Percentiles rank a stretch among this genome's conserved stretches.
Conservation (phyloP, 2,113 vertebrate species). For the Mormyrus iriodes region DNA sequence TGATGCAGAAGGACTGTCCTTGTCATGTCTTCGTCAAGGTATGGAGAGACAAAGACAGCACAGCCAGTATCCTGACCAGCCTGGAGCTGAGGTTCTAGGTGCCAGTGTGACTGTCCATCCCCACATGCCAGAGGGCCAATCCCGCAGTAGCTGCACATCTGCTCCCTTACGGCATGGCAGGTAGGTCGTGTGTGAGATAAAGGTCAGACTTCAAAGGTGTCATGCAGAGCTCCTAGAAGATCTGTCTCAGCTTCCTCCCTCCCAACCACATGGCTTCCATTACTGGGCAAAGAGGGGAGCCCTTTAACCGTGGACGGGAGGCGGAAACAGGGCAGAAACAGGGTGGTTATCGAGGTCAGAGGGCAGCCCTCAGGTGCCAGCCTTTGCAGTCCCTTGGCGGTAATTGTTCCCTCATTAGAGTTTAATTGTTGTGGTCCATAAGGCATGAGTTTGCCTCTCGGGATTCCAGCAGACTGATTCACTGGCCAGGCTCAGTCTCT, state of each 20-base stretch:
- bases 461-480: not conserved
- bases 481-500: not conserved
- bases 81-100: not conserved
- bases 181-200: not conserved
- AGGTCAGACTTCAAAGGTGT: constrained; percentile 1
- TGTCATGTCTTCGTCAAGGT: not conserved
- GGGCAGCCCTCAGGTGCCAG: constrained; percentile 49
- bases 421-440: constrained; percentile 9
- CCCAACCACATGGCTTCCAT: constrained; percentile 27
- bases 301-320: not conserved
- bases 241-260: not conserved
- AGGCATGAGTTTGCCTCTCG: not conserved
- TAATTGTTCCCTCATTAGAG: constrained; percentile 20
- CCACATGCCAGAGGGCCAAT: not conserved
- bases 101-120: not conserved
- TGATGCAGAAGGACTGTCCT: not conserved
- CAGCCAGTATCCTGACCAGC: not conserved
- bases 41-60: not conserved
- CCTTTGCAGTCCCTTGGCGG: constrained; percentile 1
- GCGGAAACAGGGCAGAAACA: constrained; percentile 1
- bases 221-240: not conserved
- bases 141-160: not conserved
- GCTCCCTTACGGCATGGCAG: not conserved
- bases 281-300: constrained; percentile 18
- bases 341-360: not conserved